A percentile compares a stretch with the other conserved stretches of the same genome.
These are phyloP conservation scores for Keiferia lycopersicella DNA, from an alignment of 2,888 invertebrate species.

Conservation along the genomic window DNA sequence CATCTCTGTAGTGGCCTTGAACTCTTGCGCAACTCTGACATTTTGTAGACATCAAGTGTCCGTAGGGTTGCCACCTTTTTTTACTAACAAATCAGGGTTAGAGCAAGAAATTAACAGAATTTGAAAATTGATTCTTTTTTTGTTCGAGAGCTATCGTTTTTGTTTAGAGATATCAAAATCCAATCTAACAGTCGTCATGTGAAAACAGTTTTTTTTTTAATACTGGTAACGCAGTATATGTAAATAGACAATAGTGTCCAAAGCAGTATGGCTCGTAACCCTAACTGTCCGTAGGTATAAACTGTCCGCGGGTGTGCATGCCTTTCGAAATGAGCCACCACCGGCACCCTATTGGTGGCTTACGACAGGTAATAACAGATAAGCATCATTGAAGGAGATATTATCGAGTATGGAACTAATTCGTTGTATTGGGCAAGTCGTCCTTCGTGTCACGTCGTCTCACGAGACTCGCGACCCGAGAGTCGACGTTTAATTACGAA, in stretches of 20 bases:
- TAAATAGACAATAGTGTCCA: no score
- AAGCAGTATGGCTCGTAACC: no score
- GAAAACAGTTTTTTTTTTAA: no score
- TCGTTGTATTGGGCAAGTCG: conserved; percentile 46
- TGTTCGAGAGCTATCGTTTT: no score
- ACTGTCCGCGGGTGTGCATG: conserved; percentile 38
- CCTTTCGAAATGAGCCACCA: conserved; percentile 51
- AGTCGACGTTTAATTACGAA: conserved; percentile 40
- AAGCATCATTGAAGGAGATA: conserved; percentile 41
- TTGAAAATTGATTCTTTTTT: no score
- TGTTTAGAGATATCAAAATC: no score
- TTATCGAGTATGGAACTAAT: conserved; percentile 48
- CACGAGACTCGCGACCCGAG: conserved; percentile 22
- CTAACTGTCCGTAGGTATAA: conserved; percentile 23
- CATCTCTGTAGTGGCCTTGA: conserved; percentile 62
- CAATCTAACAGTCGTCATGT: no score
- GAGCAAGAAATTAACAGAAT: no score
- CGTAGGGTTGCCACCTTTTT: no score
- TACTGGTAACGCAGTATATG: no score
- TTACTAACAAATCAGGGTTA: no score
- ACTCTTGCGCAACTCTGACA: conserved; percentile 65
- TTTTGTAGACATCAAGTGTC: conserved; percentile 55
- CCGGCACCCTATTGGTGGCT: conserved; percentile 42
- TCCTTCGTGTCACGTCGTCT: conserved; percentile 46
- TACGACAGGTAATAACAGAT: conserved; percentile 37